phyloP scores from a whole-genome alignment of 2,888 invertebrate genomes.

The Melikaiella ostensackeni region DNA sequence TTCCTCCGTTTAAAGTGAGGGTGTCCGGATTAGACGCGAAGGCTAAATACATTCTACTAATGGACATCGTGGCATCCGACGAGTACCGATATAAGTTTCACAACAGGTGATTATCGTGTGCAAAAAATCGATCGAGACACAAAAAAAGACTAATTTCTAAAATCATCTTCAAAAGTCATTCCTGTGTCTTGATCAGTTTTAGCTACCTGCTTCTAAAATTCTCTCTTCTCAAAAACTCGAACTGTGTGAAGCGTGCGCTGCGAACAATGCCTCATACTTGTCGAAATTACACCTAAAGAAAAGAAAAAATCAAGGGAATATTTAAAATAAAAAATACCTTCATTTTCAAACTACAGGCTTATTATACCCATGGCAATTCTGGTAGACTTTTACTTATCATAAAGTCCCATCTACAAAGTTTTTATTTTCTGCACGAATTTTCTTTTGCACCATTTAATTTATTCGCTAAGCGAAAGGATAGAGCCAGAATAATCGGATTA shows the following conservation, averaged over 20 bases:
- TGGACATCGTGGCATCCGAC: conserved; percentile 98
- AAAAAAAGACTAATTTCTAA: conserved; percentile 42
- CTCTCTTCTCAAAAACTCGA: neutral
- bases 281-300: conserved; percentile 57
- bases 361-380: neutral
- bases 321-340: neutral
- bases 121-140: conserved; percentile 44
- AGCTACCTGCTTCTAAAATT: conserved; percentile 11
- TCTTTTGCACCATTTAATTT: neutral
- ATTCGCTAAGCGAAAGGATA: neutral
- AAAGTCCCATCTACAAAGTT: neutral
- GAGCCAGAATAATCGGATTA: neutral
- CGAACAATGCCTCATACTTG: conserved; percentile 72
- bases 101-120: conserved; percentile 85
- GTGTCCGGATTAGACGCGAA: conserved; percentile 97
- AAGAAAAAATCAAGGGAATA: conserved; percentile 1
- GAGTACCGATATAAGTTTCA: conserved; percentile 97
- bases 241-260: conserved; percentile 68
- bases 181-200: conserved; percentile 23
- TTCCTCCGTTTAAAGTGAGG: conserved; percentile 98
- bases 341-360: neutral
- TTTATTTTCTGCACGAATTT: neutral
- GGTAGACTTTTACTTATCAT: neutral
- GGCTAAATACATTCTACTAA: conserved; percentile 97
- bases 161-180: neutral